These are phyloP conservation scores for Thyatira batis DNA, from an alignment of 2,888 invertebrate species.

Conservation along the genomic window DNA sequence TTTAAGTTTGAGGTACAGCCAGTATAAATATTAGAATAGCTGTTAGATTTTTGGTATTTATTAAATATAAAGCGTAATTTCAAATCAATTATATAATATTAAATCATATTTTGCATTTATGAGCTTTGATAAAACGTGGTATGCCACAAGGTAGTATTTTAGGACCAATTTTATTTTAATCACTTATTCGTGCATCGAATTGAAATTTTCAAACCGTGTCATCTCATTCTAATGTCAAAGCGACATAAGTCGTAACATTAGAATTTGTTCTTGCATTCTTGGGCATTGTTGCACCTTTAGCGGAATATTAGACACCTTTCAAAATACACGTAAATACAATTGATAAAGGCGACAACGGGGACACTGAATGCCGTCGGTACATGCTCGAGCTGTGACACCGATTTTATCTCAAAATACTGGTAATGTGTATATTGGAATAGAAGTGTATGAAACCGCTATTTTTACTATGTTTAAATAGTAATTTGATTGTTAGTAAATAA, in stretches of 20 bases:
- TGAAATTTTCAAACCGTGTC: neutral
- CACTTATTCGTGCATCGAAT: neutral
- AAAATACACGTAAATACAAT: slow-evolving; percentile 20
- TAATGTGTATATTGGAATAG: neutral
- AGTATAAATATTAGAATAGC: too few relatives aligned
- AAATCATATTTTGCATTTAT: neutral
- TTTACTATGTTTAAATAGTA: too few relatives aligned
- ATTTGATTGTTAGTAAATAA: neutral
- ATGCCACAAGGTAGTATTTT: neutral
- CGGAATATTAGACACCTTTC: slow-evolving; percentile 29
- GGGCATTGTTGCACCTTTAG: slow-evolving; percentile 11
- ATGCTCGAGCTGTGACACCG: slow-evolving; percentile 3
- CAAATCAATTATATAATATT: too few relatives aligned
- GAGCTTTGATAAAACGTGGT: neutral
- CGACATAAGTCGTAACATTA: slow-evolving; percentile 8
- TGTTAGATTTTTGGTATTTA: too few relatives aligned
- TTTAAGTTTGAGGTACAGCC: too few relatives aligned
- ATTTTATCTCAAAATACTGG: slow-evolving; percentile 2
- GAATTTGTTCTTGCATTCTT: slow-evolving; percentile 17
- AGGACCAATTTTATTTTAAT: neutral
- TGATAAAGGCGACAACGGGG: slow-evolving; percentile 17
- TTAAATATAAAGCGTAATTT: too few relatives aligned
- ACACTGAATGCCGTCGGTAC: slow-evolving; percentile 5
- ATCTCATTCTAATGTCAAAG: slow-evolving; percentile 10
- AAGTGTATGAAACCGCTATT: neutral